Percentiles rank a stretch among this genome's conserved stretches.
These are phyloP conservation scores for Gallinago media DNA, from an alignment of 2,113 vertebrate species.

Conservation along the genomic window DNA sequence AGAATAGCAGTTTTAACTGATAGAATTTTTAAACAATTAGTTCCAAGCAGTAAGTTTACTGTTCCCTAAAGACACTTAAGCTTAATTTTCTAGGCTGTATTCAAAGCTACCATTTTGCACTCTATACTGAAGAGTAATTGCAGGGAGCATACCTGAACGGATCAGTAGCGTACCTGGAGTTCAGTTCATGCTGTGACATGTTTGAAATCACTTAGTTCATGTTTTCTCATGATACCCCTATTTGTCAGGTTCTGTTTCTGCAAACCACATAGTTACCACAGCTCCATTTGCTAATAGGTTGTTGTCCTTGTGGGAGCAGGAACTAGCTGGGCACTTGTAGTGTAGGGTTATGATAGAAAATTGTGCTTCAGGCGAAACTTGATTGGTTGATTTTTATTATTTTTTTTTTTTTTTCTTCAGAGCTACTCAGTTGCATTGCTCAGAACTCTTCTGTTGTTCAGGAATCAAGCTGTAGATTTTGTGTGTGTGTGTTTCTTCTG, in stretches of 20 bases:
- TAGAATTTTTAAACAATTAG: not conserved
- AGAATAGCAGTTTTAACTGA: not conserved
- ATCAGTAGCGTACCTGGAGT: not conserved
- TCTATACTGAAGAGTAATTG: not conserved
- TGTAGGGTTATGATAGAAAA: not conserved
- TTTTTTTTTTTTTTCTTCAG: too few species aligned
- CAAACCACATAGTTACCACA: not conserved
- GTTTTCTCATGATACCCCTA: not conserved
- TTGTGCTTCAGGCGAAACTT: not conserved
- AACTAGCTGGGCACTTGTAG: not conserved
- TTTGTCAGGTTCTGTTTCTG: not conserved
- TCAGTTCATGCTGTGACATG: not conserved
- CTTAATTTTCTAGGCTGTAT: not conserved
- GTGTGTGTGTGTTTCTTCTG: not conserved
- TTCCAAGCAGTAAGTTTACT: not conserved
- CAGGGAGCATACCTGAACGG: not conserved
- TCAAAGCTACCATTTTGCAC: not conserved
- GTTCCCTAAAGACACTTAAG: not conserved
- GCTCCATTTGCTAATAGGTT: not conserved
- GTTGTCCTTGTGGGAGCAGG: not conserved
- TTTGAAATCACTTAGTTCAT: not conserved
- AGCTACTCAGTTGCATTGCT: not conserved
- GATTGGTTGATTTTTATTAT: too few species aligned
- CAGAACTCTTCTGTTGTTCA: not conserved
- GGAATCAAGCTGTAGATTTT: not conserved